Evolutionary conservation across 2,113 vertebrate genomes (phyloP).

Genomic region (Brachypodius melanocephalos): DNA sequence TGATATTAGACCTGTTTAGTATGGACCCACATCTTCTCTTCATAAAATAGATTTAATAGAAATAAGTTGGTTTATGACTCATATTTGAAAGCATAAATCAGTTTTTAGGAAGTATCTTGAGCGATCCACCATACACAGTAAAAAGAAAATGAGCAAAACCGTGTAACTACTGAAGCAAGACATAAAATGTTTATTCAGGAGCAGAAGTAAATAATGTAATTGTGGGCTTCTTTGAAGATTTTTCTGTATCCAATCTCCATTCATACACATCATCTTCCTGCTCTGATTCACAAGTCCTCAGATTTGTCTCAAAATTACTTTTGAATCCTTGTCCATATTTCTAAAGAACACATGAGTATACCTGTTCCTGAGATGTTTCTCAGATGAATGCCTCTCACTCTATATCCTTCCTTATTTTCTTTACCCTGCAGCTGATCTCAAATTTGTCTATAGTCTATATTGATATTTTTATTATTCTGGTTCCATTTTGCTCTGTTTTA

Average conservation of each 20-base stretch:
- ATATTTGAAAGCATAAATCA: background rate
- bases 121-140: background rate
- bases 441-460: background rate
- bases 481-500: background rate
- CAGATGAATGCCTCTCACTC: background rate
- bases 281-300: background rate
- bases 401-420: background rate
- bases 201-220: background rate
- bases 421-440: background rate
- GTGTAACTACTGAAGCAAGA: background rate
- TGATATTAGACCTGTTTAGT: background rate
- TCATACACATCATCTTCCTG: background rate
- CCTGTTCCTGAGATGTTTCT: background rate
- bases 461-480: background rate
- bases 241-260: background rate
- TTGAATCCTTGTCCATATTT: background rate
- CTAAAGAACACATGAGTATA: background rate
- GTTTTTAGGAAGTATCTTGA: background rate
- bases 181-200: background rate
- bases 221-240: background rate
- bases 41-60: background rate
- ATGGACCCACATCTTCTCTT: background rate
- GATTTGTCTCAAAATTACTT: background rate
- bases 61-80: background rate
- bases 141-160: background rate